Conservation (phyloP, 2,113 vertebrate genomes). For the Theristicus caerulescens region DNA sequence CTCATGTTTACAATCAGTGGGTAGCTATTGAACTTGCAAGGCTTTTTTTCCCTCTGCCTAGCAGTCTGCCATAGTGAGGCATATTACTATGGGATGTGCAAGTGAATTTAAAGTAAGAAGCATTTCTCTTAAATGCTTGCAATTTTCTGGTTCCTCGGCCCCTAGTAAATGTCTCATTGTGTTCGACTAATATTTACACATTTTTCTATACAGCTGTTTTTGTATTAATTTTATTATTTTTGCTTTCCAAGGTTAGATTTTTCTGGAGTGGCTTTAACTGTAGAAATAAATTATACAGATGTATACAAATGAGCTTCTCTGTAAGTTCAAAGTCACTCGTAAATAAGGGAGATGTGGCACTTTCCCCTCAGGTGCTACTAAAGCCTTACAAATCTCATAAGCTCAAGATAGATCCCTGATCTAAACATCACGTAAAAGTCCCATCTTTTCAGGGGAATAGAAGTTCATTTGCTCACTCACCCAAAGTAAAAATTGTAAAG, state of each 20-base stretch:
- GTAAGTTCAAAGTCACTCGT: slow-evolving; percentile 40
- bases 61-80: not conserved
- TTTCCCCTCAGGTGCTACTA: not conserved
- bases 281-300: slow-evolving; percentile 41
- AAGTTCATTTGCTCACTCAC: slow-evolving; percentile 29
- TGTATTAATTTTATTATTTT: slow-evolving; percentile 44
- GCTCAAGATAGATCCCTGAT: slow-evolving; percentile 41
- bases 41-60: slow-evolving; percentile 6
- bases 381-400: slow-evolving; percentile 52
- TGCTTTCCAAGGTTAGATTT: slow-evolving; percentile 19
- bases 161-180: slow-evolving; percentile 57
- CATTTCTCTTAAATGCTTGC: slow-evolving; percentile 69
- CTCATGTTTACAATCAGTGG: slow-evolving; percentile 56
- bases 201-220: slow-evolving; percentile 46
- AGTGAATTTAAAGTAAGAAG: slow-evolving; percentile 67
- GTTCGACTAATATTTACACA: slow-evolving; percentile 54
- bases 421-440: slow-evolving; percentile 8
- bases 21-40: slow-evolving; percentile 57
- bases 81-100: slow-evolving; percentile 28
- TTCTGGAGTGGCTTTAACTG: slow-evolving; percentile 19
- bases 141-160: slow-evolving; percentile 61
- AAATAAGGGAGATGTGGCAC: slow-evolving; percentile 48
- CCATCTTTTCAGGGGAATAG: slow-evolving; percentile 25
- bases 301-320: slow-evolving; percentile 54
- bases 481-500: slow-evolving; percentile 13